These are phyloP conservation scores for Uloborus diversus DNA, from an alignment of 1,140 invertebrate species.

Conservation along the genomic window DNA sequence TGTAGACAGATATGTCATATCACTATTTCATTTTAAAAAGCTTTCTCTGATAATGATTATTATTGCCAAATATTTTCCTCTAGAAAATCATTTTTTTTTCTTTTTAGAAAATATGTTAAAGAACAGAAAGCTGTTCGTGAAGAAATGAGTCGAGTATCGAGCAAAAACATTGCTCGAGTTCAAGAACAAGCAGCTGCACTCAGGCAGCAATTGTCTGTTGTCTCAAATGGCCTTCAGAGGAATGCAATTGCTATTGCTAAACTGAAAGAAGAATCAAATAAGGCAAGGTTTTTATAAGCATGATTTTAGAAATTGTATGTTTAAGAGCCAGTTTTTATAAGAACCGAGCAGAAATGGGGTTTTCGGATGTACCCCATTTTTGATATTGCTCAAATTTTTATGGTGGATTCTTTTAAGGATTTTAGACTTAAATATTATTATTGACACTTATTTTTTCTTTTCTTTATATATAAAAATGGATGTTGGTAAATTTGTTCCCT, in stretches of 20 bases:
- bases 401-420: too few relatives aligned
- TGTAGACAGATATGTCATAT: not conserved
- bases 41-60: not conserved
- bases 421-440: not conserved
- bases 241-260: slow-evolving; percentile 75
- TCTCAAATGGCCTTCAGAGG: slow-evolving; percentile 66
- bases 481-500: too few relatives aligned
- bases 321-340: not conserved
- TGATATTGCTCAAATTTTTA: too few relatives aligned
- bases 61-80: not conserved
- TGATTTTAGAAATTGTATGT: not conserved
- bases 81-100: not conserved
- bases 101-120: slow-evolving; percentile 80
- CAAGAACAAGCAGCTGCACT: slow-evolving; percentile 73
- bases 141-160: slow-evolving; percentile 79
- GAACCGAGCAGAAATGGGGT: not conserved
- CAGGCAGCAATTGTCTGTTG: slow-evolving; percentile 73
- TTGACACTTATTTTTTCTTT: too few relatives aligned
- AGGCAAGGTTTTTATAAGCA: slow-evolving; percentile 62
- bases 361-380: too few relatives aligned
- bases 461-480: too few relatives aligned
- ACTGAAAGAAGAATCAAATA: slow-evolving; percentile 77
- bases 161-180: slow-evolving; percentile 74
- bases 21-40: not conserved
- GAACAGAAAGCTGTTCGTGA: slow-evolving; percentile 82